These are phyloP conservation scores for Drosophila ustulata DNA, from an alignment of 2,888 invertebrate species.

Conservation along the genomic window DNA sequence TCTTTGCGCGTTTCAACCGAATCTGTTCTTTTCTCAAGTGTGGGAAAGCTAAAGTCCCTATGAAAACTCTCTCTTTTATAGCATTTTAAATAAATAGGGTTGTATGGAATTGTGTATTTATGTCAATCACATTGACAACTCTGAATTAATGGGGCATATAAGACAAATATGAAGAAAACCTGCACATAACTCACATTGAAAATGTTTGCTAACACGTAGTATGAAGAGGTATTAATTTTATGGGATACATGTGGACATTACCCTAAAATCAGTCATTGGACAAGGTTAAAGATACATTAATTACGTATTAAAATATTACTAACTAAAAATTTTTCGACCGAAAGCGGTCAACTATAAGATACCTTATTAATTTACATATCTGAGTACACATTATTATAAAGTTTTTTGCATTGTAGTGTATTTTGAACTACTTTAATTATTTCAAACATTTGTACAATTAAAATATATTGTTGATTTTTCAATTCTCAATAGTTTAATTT, in stretches of 20 bases:
- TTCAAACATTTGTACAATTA: too few species aligned
- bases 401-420: too few species aligned
- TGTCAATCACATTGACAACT: slow-evolving; percentile 45
- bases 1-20: slow-evolving; percentile 11
- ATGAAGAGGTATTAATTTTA: neutral
- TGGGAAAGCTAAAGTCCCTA: slow-evolving; percentile 37
- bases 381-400: too few species aligned
- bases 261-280: neutral
- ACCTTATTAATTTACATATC: too few species aligned
- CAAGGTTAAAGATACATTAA: neutral
- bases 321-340: too few species aligned
- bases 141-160: slow-evolving; percentile 8
- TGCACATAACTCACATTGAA: slow-evolving; percentile 3
- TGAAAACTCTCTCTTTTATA: slow-evolving; percentile 1
- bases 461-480: too few species aligned
- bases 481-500: too few species aligned
- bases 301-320: too few species aligned
- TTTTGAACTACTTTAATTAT: too few species aligned
- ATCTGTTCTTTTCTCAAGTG: slow-evolving; percentile 34
- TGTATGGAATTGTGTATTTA: slow-evolving; percentile 16
- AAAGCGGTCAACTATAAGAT: too few species aligned
- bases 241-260: neutral
- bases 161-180: neutral
- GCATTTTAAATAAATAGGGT: neutral
- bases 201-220: slow-evolving; percentile 14